Evolutionary conservation across 2,797 vertebrate species (phyloP).

Genomic region (Parauchenoglanis ngamensis): DNA sequence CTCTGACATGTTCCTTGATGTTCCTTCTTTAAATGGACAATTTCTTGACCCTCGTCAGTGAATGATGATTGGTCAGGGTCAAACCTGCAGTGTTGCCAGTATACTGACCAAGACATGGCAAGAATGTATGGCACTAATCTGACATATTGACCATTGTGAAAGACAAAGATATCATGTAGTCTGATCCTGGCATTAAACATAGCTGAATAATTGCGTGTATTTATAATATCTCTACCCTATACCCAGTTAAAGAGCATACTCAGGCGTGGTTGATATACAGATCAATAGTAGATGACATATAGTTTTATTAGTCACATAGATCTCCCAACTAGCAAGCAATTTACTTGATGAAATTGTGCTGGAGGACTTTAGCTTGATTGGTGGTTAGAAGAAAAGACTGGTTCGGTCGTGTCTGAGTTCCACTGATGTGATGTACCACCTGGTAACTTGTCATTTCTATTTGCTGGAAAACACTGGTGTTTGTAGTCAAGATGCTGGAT

Average conservation of each 20-base stretch:
- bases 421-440: neutral
- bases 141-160: too few species aligned
- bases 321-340: neutral
- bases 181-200: neutral
- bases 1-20: too few species aligned
- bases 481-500: too few species aligned
- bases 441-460: neutral
- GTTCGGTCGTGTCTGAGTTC: neutral
- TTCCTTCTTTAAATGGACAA: too few species aligned
- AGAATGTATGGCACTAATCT: too few species aligned
- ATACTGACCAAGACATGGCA: too few species aligned
- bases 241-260: slow-evolving; percentile 23
- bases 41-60: too few species aligned
- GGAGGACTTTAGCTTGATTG: neutral
- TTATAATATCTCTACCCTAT: slow-evolving; percentile 29
- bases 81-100: too few species aligned
- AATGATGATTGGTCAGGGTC: too few species aligned
- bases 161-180: too few species aligned
- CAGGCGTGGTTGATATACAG: slow-evolving; percentile 21
- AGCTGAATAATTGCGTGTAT: slow-evolving; percentile 25
- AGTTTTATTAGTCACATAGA: slow-evolving; percentile 22
- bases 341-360: neutral
- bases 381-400: neutral
- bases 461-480: neutral
- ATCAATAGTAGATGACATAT: slow-evolving; percentile 19